Evolutionary conservation across 2,797 vertebrate genomes (phyloP).

Genomic region (Danio choprae): DNA sequence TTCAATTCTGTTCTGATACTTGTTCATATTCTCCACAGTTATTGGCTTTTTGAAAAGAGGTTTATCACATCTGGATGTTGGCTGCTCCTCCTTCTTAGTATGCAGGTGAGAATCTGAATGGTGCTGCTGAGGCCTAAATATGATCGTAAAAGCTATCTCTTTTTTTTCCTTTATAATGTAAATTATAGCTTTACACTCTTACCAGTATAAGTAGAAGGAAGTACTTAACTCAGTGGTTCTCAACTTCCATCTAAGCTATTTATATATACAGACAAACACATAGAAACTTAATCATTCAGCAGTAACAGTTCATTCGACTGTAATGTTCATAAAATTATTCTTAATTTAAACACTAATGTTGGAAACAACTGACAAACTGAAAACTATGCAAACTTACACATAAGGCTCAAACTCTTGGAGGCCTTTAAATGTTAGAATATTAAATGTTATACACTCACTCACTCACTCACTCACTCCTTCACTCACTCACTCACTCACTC

Average conservation of each 20-base stretch:
- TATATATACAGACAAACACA: too few species aligned
- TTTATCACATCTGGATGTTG: conserved; percentile 12
- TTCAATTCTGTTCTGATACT: not conserved
- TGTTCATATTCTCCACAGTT: conserved; percentile 18
- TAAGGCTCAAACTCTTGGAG: too few species aligned
- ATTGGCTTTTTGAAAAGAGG: not conserved
- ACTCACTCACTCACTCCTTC: too few species aligned
- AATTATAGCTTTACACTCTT: not conserved
- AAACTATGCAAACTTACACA: too few species aligned
- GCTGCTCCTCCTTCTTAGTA: not conserved
- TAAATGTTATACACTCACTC: too few species aligned
- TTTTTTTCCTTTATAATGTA: not conserved
- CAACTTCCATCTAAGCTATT: not conserved
- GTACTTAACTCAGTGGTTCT: not conserved
- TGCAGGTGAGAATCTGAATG: not conserved
- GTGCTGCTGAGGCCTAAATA: not conserved
- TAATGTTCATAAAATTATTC: too few species aligned
- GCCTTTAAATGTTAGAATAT: too few species aligned
- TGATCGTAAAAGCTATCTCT: not conserved
- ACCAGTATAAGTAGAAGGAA: not conserved
- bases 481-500: too few species aligned
- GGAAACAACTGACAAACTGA: too few species aligned
- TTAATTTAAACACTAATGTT: too few species aligned
- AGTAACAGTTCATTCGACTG: too few species aligned
- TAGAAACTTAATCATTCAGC: too few species aligned